Percentiles rank a stretch among this genome's conserved stretches.
Evolutionary conservation across 2,113 vertebrate genomes (phyloP).

Genomic region (Heterotis niloticus): DNA sequence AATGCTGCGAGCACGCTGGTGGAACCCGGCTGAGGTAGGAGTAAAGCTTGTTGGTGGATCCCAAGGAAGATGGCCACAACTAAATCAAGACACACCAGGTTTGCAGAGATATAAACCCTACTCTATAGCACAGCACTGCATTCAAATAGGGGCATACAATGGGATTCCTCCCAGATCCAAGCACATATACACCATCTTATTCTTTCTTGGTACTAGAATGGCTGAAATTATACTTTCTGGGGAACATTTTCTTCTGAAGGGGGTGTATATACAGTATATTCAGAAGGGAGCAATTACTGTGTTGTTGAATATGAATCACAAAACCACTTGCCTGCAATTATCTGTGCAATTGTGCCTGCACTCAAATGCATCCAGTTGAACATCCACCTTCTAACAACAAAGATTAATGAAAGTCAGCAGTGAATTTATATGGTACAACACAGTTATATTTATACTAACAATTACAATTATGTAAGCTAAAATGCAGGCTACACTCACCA

Average conservation of each 20-base stretch:
- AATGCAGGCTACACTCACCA: background rate
- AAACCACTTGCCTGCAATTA: conserved; percentile 72
- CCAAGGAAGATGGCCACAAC: conserved; percentile 73
- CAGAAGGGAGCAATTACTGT: background rate
- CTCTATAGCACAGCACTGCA: background rate
- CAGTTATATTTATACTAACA: background rate
- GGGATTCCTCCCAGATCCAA: background rate
- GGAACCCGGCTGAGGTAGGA: conserved; percentile 68
- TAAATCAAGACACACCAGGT: conserved; percentile 34
- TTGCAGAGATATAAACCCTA: background rate
- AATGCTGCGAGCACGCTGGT: conserved; percentile 69
- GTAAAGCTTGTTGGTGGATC: conserved; percentile 71
- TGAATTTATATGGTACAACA: background rate
- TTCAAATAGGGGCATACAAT: background rate
- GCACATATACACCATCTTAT: background rate
- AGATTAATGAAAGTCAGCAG: background rate
- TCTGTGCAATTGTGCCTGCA: conserved; percentile 68
- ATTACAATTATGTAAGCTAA: no score
- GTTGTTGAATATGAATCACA: conserved; percentile 6
- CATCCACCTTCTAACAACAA: conserved; percentile 64
- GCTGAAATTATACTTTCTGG: background rate
- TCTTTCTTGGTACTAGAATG: background rate
- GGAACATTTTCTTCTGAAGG: background rate
- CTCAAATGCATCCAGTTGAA: conserved; percentile 81
- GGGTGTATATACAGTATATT: background rate